Base-by-base conservation (phyloP, 2,888 invertebrate genomes). In the Rhingia campestris region DNA sequence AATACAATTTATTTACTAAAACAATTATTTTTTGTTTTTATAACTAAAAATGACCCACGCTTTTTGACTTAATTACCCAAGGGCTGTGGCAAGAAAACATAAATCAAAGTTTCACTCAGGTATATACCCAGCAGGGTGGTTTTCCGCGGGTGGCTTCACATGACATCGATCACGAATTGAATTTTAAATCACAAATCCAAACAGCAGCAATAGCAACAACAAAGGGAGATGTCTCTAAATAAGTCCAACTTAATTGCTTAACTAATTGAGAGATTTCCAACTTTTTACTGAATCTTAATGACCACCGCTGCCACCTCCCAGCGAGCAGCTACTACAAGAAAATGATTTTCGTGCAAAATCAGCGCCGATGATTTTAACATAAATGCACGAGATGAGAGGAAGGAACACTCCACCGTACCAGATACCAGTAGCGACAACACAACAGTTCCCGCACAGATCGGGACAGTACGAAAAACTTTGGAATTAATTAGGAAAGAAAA, bases 251-350 rank as follows among this genome's bases (percentile, higher is more conserved):
- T 90, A 91, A 90, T 90, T 90, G 91, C 89, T 90, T 89, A 89
- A 91, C 90, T 90, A 90, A 90, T 90, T 90, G 90, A 90, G 90
- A 90, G 90, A 90, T 90, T 90, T 90, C 88, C 87, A 87, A 87
- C 82, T 87, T 88, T 87, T 86, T 86, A 80, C 84, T 80, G 84
- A 84, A 84, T 84, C 64, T 84, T 84, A 84, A 84, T 84, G 67
- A 10, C 66, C 14, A 6, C 49, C 32, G 56, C 45, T 70, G 79
- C 84, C 84, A 80, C 84, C 84, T 84, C 84, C 80, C 84, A 84
- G 72, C 82, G 82, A 82, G 82, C 56, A 54, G 39, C 14, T 14
- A 30, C 58, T 43, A 53, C 74, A 43, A 63, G 74, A 70, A 81
- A 81, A 77, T 77, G 33, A 67, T 73, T 79, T 80, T 80, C 74